These are phyloP conservation scores for Agelaius tricolor DNA, from an alignment of 2,113 vertebrate genomes.

Conservation along the genomic window DNA sequence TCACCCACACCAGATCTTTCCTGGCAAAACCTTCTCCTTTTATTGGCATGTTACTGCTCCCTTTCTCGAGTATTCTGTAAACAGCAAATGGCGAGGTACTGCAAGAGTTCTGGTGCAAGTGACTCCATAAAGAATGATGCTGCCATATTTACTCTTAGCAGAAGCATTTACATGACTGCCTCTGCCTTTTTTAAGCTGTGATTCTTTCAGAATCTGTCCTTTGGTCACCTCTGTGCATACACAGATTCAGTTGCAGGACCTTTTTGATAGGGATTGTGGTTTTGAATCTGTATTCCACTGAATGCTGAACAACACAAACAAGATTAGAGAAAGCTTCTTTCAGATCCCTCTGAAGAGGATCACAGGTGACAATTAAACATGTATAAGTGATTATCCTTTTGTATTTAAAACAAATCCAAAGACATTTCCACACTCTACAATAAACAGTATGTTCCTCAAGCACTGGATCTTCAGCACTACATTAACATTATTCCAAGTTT, in stretches of 20 bases:
- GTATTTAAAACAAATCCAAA: background rate
- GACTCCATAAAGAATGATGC: background rate
- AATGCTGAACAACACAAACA: background rate
- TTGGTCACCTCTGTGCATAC: background rate
- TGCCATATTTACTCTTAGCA: background rate
- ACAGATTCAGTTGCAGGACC: background rate
- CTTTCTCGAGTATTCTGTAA: background rate
- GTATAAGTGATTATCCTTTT: background rate
- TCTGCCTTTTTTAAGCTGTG: background rate
- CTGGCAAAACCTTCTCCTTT: background rate
- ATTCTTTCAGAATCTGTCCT: background rate
- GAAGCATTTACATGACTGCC: background rate
- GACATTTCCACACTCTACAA: background rate
- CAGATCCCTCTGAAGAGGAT: background rate
- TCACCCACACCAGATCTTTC: background rate
- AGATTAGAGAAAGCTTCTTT: constrained; percentile 43
- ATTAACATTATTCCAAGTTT: background rate
- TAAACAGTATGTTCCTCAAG: background rate
- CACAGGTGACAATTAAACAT: background rate
- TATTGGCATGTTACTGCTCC: background rate
- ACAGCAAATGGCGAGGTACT: background rate
- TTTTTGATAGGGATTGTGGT: background rate
- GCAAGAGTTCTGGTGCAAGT: background rate
- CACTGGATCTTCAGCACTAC: background rate
- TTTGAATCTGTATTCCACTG: background rate